These are phyloP conservation scores for Gobionotothen gibberifrons DNA, from an alignment of 2,797 vertebrate species.

Conservation along the genomic window DNA sequence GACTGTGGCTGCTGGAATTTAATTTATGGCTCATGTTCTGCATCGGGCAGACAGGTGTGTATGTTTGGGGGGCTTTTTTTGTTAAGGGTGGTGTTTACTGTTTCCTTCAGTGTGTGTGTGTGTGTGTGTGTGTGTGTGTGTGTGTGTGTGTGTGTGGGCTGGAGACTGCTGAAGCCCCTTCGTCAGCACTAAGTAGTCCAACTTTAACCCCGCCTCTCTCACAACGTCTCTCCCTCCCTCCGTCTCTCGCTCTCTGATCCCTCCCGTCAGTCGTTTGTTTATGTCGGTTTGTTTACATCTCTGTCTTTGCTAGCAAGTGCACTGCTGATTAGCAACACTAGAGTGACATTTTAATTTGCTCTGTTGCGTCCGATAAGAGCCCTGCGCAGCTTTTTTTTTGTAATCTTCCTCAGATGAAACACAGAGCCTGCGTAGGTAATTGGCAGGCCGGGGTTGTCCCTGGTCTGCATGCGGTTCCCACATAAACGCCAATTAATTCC, in stretches of 20 bases:
- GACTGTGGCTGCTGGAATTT: constrained; percentile 74
- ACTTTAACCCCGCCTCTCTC: constrained; percentile 38
- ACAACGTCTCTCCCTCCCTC: background rate
- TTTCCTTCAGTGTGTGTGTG: background rate
- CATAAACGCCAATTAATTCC: constrained; percentile 79
- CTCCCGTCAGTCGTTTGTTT: constrained; percentile 61
- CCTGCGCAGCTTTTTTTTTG: constrained; percentile 68
- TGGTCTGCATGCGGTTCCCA: constrained; percentile 73
- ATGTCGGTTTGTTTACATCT: constrained; percentile 82
- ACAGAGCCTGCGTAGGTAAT: constrained; percentile 77
- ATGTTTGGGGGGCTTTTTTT: constrained; percentile 6
- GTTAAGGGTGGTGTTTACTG: too few species aligned
- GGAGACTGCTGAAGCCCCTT: constrained; percentile 41
- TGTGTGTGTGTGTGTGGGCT: constrained; percentile 20
- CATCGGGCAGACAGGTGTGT: constrained; percentile 60
- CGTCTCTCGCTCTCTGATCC: constrained; percentile 20
- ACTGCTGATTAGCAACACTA: constrained; percentile 81
- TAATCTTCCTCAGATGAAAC: constrained; percentile 81
- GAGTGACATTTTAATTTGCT: constrained; percentile 86
- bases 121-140: background rate
- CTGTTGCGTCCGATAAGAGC: constrained; percentile 82
- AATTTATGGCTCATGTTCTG: constrained; percentile 75
- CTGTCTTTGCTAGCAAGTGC: constrained; percentile 70
- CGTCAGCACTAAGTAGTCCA: constrained; percentile 66
- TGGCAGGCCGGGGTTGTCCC: constrained; percentile 81